These are phyloP conservation scores for Rugalucina vietnamica DNA, from an alignment of 2,888 invertebrate species.

Conservation along the genomic window DNA sequence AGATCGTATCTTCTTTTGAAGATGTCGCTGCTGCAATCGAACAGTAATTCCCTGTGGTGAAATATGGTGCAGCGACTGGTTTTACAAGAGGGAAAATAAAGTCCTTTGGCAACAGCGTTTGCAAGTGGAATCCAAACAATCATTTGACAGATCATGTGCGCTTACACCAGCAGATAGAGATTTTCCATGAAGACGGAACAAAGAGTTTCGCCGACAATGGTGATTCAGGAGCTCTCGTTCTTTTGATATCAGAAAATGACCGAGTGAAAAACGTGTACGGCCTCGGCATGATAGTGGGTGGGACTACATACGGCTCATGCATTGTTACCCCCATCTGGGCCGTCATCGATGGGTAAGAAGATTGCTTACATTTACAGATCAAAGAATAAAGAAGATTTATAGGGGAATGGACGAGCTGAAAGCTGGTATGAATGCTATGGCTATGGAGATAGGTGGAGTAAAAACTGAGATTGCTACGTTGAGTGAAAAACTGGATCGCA, in stretches of 20 bases:
- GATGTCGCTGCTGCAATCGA: too few relatives aligned
- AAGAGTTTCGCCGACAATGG: not conserved
- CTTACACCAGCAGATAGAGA: not conserved
- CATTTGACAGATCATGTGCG: not conserved
- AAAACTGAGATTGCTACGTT: too few relatives aligned
- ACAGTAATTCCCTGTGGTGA: too few relatives aligned
- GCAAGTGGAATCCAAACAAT: not conserved
- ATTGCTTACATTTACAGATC: too few relatives aligned
- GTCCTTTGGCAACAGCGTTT: not conserved
- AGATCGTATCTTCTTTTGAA: too few relatives aligned
- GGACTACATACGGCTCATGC: not conserved
- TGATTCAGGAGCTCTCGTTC: not conserved
- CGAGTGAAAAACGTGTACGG: not conserved
- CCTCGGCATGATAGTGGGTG: not conserved
- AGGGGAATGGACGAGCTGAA: too few relatives aligned
- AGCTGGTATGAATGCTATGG: too few relatives aligned
- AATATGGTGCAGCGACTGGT: not conserved
- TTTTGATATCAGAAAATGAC: not conserved
- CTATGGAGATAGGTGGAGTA: too few relatives aligned
- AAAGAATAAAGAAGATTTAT: too few relatives aligned
- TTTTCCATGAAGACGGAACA: not conserved
- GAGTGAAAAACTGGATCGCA: too few relatives aligned
- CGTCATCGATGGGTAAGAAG: too few relatives aligned
- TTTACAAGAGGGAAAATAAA: not conserved
- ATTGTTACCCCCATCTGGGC: not conserved